These are phyloP conservation scores for Apis cerana DNA, from an alignment of 1,140 invertebrate genomes.

Conservation along the genomic window DNA sequence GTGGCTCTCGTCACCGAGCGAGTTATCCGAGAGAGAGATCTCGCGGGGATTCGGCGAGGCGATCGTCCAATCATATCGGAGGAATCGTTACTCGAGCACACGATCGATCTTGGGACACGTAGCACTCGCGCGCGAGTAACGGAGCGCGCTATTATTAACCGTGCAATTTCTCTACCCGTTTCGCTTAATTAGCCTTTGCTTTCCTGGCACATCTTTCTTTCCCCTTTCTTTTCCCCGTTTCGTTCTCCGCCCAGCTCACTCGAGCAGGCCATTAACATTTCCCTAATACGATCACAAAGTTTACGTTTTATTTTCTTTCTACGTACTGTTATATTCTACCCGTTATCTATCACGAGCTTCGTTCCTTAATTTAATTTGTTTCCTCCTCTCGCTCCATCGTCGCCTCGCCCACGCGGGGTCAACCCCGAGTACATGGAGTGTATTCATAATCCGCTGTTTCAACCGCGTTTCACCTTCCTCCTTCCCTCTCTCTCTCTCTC, in stretches of 20 bases:
- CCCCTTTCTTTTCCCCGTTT: neutral
- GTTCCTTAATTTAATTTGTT: too few relatives aligned
- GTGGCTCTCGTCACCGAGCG: neutral
- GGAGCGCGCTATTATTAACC: constrained; percentile 62
- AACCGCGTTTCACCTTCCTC: constrained; percentile 44
- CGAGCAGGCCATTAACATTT: too few relatives aligned
- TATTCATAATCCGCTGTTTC: constrained; percentile 19
- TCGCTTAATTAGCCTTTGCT: constrained; percentile 67
- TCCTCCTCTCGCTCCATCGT: constrained; percentile 32
- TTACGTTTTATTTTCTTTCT: too few relatives aligned
- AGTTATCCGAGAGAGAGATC: constrained; percentile 22
- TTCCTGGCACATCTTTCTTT: constrained; percentile 55
- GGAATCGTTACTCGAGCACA: constrained; percentile 59
- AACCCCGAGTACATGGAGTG: constrained; percentile 42
- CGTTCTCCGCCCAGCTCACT: neutral
- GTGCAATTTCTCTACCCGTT: constrained; percentile 39
- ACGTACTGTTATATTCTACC: too few relatives aligned
- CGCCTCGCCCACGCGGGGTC: constrained; percentile 48
- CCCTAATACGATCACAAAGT: too few relatives aligned
- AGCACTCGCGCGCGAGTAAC: constrained; percentile 17
- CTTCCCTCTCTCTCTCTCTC: constrained; percentile 11
- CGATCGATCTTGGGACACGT: constrained; percentile 11
- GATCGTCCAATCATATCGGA: constrained; percentile 42
- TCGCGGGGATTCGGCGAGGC: neutral
- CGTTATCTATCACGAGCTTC: too few relatives aligned